phyloP scores from a whole-genome alignment of 2,113 vertebrate genomes.

The Speoplatyrhinus poulsoni region DNA sequence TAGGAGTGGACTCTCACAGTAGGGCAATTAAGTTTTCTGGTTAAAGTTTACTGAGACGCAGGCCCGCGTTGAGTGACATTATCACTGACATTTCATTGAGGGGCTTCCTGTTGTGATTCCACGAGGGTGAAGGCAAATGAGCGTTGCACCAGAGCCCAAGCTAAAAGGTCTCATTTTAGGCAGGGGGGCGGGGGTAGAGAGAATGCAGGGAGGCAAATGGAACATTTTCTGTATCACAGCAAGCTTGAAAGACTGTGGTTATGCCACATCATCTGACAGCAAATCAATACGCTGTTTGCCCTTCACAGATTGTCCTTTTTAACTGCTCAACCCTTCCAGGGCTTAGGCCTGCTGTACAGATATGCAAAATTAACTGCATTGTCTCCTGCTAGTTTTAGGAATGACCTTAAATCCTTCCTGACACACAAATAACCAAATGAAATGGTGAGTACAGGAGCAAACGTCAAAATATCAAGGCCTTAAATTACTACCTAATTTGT shows the following conservation, averaged over 20 bases:
- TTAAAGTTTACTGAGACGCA: background rate
- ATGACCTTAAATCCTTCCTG: constrained; percentile 9
- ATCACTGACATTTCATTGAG: constrained; percentile 3
- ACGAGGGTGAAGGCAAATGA: background rate
- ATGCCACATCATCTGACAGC: constrained; percentile 7
- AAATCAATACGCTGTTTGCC: constrained; percentile 22
- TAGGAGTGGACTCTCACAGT: background rate
- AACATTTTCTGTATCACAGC: constrained; percentile 7
- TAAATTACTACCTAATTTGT: constrained; percentile 30
- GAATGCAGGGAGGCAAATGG: background rate
- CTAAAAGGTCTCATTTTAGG: background rate
- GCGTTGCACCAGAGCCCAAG: background rate
- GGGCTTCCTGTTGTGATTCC: background rate
- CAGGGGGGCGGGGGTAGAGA: background rate
- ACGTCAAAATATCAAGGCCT: constrained; percentile 14
- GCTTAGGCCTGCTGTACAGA: constrained; percentile 9
- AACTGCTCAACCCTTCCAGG: background rate
- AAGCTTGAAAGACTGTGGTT: constrained; percentile 3
- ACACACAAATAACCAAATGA: constrained; percentile 15
- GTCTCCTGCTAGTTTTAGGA: constrained; percentile 24
- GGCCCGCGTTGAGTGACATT: background rate
- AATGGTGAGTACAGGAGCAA: constrained; percentile 4
- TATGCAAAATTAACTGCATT: background rate
- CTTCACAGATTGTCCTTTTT: constrained; percentile 15
- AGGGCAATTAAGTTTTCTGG: background rate